phyloP scores from a whole-genome alignment of 2,888 invertebrate genomes.

The Hemicrepidius hirtus region DNA sequence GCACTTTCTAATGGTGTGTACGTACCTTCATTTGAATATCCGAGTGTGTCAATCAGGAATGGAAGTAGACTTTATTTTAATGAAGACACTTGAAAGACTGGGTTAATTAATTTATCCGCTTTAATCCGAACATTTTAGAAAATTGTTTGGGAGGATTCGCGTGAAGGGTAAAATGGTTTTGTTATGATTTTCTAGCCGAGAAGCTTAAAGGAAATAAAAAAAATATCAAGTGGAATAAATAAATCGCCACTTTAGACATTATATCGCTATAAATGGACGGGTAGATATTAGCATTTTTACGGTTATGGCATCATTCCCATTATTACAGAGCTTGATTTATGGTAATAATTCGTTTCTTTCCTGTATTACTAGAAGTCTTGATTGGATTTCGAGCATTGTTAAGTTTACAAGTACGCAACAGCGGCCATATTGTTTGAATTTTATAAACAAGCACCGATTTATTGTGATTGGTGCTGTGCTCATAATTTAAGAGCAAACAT shows the following conservation, averaged over 20 bases:
- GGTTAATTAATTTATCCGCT: no score
- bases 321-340: slow-evolving; percentile 40
- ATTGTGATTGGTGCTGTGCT: slow-evolving; percentile 32
- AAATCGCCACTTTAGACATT: slow-evolving; percentile 39
- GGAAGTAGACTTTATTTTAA: no score
- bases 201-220: slow-evolving; percentile 2
- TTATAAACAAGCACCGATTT: slow-evolving; percentile 34
- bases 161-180: neutral
- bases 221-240: slow-evolving; percentile 35
- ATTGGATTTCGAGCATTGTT: slow-evolving; percentile 37
- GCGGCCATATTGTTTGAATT: slow-evolving; percentile 41
- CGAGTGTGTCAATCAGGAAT: no score
- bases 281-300: slow-evolving; percentile 45
- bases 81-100: no score
- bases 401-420: slow-evolving; percentile 16
- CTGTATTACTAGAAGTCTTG: slow-evolving; percentile 31
- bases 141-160: no score
- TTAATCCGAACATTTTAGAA: no score
- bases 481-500: slow-evolving; percentile 20
- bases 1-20: no score
- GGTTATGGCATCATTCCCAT: slow-evolving; percentile 46
- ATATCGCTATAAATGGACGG: slow-evolving; percentile 35
- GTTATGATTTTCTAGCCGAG: slow-evolving; percentile 17
- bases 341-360: slow-evolving; percentile 41
- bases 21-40: no score